Base-by-base conservation (phyloP, 1,140 invertebrate species). In the Pseudomyrmex concolor region DNA sequence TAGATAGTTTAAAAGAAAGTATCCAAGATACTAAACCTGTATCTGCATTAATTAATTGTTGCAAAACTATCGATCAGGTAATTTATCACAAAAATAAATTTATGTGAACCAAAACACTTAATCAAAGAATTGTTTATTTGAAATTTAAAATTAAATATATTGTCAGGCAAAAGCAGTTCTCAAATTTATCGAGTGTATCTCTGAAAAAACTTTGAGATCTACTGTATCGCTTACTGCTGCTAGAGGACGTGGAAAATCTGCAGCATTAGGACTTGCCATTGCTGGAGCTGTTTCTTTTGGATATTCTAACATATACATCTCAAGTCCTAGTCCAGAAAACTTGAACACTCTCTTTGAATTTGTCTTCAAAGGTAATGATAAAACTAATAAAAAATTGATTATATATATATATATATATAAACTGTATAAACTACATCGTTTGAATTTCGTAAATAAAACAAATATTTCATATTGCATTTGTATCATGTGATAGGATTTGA, bases 341-440 rank as follows among this genome's bases (percentile, higher is more conserved):
- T 96, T 99, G 91, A 99, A 98, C 83, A 99, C 99, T 0, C 94
- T 99, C 1, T 99, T 99, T 94, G 98, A 99, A 92, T 99, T 99
- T 94, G 95, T 99, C 17, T 96, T 99, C 54, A 99, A 99, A 95
- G 97, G 95, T 94, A 90, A 89, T 94, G 90, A 89, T 34, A 82
- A 54, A 55, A 13, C 45, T 54, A 34, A 8, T 8, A 34, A 34
- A 34, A 7, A 1, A n/a, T 5, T 78, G 17, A 59, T 57, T 25
- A 55, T 12, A 34, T 5, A n/a, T 10, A 54, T n/a, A 4, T 10
- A 54, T n/a, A 4, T 10, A 54, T n/a, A 4, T n/a, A n/a, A n/a
- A n/a, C n/a, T n/a, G n/a, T 10, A 54, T n/a, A 4, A 43, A 34
- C 48, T 62, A 57, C 43, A 51, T 55, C 8, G 19, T 66, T 17